A percentile compares a stretch with the other conserved stretches of the same genome.
phyloP scores from a whole-genome alignment of 2,113 vertebrate species.

The Gopherus evgoodei region DNA sequence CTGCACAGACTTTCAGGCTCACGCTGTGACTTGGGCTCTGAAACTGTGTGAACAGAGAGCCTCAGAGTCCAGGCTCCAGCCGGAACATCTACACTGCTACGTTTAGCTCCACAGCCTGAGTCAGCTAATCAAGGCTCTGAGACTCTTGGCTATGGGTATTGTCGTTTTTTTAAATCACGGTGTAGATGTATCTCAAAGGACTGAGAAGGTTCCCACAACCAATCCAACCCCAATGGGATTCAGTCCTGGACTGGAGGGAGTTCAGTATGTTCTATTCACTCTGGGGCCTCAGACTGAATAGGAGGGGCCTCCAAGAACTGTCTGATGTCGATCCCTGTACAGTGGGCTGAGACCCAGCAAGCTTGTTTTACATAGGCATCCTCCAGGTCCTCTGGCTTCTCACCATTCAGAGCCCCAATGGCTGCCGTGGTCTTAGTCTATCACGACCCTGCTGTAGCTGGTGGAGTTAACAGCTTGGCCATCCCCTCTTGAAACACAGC shows the following conservation, averaged over 20 bases:
- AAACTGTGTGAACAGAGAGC: no score
- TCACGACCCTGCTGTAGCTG: background rate
- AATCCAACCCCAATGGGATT: background rate
- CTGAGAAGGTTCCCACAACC: background rate
- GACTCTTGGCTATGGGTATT: background rate
- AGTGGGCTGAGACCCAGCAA: background rate
- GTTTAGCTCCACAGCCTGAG: background rate
- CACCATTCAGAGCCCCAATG: background rate
- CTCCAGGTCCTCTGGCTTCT: background rate
- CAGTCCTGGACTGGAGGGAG: background rate
- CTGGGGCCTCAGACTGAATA: background rate
- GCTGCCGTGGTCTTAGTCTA: background rate
- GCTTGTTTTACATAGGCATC: background rate
- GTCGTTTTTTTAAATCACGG: background rate
- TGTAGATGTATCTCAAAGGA: background rate
- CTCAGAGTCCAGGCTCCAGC: background rate
- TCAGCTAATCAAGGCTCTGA: background rate
- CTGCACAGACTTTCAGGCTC: background rate
- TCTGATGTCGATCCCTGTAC: background rate
- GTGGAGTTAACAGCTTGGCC: no score
- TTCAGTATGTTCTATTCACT: background rate
- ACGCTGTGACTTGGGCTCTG: background rate
- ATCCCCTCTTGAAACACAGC: background rate
- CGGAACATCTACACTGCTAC: background rate
- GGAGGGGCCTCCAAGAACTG: background rate